Evolutionary conservation across 2,888 invertebrate genomes (phyloP), one percentile per base, ranked within the genome.

Genomic region (Lasius fuliginosus): DNA sequence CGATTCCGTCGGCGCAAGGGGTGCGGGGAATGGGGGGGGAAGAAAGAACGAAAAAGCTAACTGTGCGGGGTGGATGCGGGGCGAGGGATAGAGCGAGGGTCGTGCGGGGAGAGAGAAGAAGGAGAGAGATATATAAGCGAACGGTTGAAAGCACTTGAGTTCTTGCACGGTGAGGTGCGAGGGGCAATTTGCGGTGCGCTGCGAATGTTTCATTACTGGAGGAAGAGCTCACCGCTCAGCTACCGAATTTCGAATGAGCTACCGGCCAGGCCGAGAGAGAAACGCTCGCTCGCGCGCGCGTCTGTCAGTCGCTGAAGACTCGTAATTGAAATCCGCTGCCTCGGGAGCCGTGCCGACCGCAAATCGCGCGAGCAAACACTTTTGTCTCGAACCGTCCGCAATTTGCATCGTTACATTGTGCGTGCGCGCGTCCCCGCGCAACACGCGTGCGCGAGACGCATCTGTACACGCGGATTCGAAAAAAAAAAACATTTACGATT

Each of bases 191-290:
- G 95, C 92, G 95, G 94, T 95, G 89, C 90, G 90, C 94, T 92
- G 94, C 94, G 94, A 94, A 95, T 95, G 94, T 94, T 95, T 95
- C 95, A 95, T 94, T 94, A 95, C 94, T 91, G 87, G 87, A 5
- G 89, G 92, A 92, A 92, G 92, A 92, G 92, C 92, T 91, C 93
- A 87, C 89, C 86, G 90, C 88, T 53, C 91, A 93, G 95, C 95
- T 95, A 95, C 95, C 94, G 95, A 95, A 95, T 94, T 95, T 94
- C 93, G 93, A 94, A 94, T 93, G 94, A 94, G 94, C 94, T 93
- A 93, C 90, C 85, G 90, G 71, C 33, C 49, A 92, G 90, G 89
- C 86, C 87, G 36, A 5, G 84, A 79, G 42, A 56, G 53, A 30
- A 56, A 68, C 15, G 3, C 6, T 56, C 90, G 82, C 85, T 64